Conservation (phyloP, 2,113 vertebrate genomes). For the Orientallactaga bullata region DNA sequence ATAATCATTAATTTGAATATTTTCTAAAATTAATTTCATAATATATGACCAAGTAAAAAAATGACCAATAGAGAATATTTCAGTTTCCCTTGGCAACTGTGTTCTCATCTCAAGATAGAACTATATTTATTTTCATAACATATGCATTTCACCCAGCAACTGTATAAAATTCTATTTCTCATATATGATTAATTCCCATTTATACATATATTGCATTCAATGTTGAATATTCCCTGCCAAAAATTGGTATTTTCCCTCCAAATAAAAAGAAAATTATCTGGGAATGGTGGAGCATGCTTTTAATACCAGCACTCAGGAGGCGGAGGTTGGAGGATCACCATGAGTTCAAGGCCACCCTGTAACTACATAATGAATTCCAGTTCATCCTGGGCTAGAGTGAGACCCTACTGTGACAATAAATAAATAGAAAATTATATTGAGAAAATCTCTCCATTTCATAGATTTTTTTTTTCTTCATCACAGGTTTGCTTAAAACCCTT, state of each 20-base stretch:
- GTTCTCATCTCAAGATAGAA: constrained; percentile 37
- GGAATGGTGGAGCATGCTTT: too few relatives aligned
- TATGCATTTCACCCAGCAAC: not conserved
- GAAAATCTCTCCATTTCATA: constrained; percentile 26
- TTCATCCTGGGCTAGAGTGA: too few relatives aligned
- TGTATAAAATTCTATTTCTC: constrained; percentile 58
- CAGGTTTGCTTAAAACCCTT: constrained; percentile 5
- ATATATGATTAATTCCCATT: constrained; percentile 4
- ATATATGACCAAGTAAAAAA: not conserved
- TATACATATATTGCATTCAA: constrained; percentile 43
- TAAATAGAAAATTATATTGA: constrained; percentile 38
- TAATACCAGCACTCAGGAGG: too few relatives aligned
- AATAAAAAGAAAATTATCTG: constrained; percentile 15
- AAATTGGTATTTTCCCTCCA: constrained; percentile 21
- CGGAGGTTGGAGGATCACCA: too few relatives aligned
- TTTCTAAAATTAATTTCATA: constrained; percentile 62
- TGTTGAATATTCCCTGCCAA: not conserved
- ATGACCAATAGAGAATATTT: constrained; percentile 34
- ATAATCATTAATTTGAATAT: constrained; percentile 30
- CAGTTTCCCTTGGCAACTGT: constrained; percentile 34
- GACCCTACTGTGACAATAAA: not conserved
- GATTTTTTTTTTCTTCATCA: not conserved
- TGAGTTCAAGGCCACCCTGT: too few relatives aligned
- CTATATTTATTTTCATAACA: constrained; percentile 57
- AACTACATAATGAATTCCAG: too few relatives aligned